These are phyloP conservation scores for Syrrhaptes paradoxus DNA, from an alignment of 2,113 vertebrate genomes.

Conservation along the genomic window DNA sequence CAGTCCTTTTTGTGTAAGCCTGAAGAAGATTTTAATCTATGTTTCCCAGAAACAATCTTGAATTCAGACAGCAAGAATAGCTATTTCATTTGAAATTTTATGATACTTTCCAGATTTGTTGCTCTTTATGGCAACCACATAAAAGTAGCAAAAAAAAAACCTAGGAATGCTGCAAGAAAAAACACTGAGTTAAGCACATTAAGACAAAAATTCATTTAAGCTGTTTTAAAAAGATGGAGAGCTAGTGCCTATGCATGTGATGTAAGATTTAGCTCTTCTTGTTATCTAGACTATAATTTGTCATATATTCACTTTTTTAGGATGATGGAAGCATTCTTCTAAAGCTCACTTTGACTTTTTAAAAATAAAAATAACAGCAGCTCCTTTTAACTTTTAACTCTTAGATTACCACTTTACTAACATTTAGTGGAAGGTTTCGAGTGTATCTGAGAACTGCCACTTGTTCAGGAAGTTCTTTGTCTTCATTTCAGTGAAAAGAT, in stretches of 20 bases:
- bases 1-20: neutral
- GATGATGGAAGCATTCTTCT: neutral
- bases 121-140: neutral
- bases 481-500: neutral
- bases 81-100: conserved; percentile 30
- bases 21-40: conserved; percentile 13
- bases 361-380: neutral
- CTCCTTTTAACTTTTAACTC: neutral
- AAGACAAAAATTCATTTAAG: neutral
- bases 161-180: neutral
- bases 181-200: neutral
- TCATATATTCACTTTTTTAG: neutral
- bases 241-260: neutral
- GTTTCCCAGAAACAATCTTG: neutral
- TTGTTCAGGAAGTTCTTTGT: neutral
- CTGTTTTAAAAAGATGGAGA: neutral
- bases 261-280: neutral
- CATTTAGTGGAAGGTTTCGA: neutral
- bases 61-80: neutral
- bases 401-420: neutral
- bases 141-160: neutral
- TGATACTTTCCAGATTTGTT: conserved; percentile 3
- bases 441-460: neutral
- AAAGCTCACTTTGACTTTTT: neutral
- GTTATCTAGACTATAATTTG: neutral